phyloP scores from a whole-genome alignment of 1,140 invertebrate species.

The Thaumetopoea pityocampa region DNA sequence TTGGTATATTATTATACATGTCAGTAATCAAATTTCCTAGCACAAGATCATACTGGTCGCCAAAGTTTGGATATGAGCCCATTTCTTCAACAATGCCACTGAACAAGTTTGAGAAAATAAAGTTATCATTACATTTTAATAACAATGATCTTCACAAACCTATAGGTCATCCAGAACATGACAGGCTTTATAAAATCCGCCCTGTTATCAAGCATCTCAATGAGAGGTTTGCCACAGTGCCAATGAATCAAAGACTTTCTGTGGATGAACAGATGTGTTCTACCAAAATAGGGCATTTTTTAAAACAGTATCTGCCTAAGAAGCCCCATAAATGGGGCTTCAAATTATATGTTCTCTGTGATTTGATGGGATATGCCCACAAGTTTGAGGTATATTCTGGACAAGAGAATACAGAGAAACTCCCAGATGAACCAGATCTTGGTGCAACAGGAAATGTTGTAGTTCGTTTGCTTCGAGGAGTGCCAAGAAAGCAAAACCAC shows the following conservation, averaged over 20 bases:
- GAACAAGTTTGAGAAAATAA: slow-evolving; percentile 43
- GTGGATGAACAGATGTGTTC: slow-evolving; percentile 29
- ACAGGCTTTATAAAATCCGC: slow-evolving; percentile 47
- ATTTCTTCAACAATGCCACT: slow-evolving; percentile 26
- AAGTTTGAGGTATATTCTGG: slow-evolving; percentile 35
- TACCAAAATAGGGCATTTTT: slow-evolving; percentile 37
- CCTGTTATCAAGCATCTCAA: slow-evolving; percentile 44
- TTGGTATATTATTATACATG: slow-evolving; percentile 30
- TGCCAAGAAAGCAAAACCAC: slow-evolving; percentile 30
- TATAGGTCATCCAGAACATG: slow-evolving; percentile 39
- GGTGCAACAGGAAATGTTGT: slow-evolving; percentile 26
- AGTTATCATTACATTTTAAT: slow-evolving; percentile 35
- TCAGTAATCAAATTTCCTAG: slow-evolving; percentile 26
- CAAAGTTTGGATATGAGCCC: slow-evolving; percentile 27
- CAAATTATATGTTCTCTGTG: slow-evolving; percentile 45
- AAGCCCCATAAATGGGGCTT: slow-evolving; percentile 56
- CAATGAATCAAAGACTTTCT: slow-evolving; percentile 33
- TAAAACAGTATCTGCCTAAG: slow-evolving; percentile 41
- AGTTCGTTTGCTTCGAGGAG: slow-evolving; percentile 26
- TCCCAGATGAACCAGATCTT: slow-evolving; percentile 34
- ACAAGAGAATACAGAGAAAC: slow-evolving; percentile 25
- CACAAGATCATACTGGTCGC: slow-evolving; percentile 27
- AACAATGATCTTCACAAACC: slow-evolving; percentile 28
- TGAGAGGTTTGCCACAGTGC: slow-evolving; percentile 39
- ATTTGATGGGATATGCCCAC: slow-evolving; percentile 31